phyloP scores from a whole-genome alignment of 1,140 invertebrate genomes.

The Meloidogyne exigua region DNA sequence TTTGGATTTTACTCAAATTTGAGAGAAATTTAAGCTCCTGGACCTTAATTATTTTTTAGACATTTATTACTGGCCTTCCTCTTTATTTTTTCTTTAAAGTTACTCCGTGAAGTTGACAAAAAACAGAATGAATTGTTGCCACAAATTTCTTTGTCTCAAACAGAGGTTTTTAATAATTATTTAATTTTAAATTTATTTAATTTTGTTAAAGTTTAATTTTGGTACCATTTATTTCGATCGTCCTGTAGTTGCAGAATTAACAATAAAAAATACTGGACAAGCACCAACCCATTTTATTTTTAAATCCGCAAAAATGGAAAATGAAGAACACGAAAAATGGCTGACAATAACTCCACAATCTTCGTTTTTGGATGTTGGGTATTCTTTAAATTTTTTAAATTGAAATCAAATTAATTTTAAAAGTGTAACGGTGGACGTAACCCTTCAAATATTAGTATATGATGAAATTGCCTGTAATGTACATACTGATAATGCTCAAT shows the following conservation, averaged over 20 bases:
- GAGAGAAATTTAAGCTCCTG: too few relatives aligned
- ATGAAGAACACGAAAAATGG: constrained; percentile 40
- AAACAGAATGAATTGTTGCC: constrained; percentile 50
- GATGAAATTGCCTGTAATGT: constrained; percentile 22
- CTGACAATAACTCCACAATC: constrained; percentile 48
- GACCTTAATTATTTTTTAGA: too few relatives aligned
- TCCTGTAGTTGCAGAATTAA: constrained; percentile 42
- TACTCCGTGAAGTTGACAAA: constrained; percentile 42
- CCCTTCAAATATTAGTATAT: constrained; percentile 47
- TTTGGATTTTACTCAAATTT: too few relatives aligned
- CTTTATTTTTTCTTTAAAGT: background rate
- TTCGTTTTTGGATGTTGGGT: constrained; percentile 44
- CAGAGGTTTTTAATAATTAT: constrained; percentile 38
- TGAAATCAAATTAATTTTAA: background rate
- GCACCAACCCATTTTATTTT: constrained; percentile 44
- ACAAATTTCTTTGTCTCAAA: constrained; percentile 44
- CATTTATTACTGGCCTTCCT: too few relatives aligned
- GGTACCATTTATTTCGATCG: constrained; percentile 48
- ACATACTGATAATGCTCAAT: constrained; percentile 15
- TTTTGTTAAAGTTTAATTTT: constrained; percentile 45
- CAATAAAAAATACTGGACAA: constrained; percentile 52
- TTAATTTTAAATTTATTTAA: background rate
- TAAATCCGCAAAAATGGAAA: constrained; percentile 33
- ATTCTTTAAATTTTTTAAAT: background rate
- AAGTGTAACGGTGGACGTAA: constrained; percentile 38